Percentiles rank a stretch among this genome's conserved stretches.
phyloP scores from a whole-genome alignment of 2,113 vertebrate species.

The human region GRCh38 chr7:11417001-11417500 shows the following conservation, averaged over 20 bases:
- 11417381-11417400: background rate
- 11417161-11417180: background rate
- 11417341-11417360: background rate
- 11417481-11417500: conserved; percentile 97
- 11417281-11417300: background rate
- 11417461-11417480: conserved; percentile 95
- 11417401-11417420: background rate
- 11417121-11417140: conserved; percentile 22
- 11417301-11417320: background rate
- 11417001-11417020: background rate
- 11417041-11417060: background rate
- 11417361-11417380: background rate
- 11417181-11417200: background rate
- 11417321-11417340: background rate
- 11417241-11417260: background rate
- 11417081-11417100: background rate
- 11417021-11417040: background rate
- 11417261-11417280: background rate
- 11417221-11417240: background rate
- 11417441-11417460: conserved; percentile 92
- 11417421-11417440: background rate
- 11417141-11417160: background rate
- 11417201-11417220: background rate
- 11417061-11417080: background rate
- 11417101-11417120: background rate